Conservation (phyloP, 2,113 vertebrate species). For the Solenodon paradoxus region DNA sequence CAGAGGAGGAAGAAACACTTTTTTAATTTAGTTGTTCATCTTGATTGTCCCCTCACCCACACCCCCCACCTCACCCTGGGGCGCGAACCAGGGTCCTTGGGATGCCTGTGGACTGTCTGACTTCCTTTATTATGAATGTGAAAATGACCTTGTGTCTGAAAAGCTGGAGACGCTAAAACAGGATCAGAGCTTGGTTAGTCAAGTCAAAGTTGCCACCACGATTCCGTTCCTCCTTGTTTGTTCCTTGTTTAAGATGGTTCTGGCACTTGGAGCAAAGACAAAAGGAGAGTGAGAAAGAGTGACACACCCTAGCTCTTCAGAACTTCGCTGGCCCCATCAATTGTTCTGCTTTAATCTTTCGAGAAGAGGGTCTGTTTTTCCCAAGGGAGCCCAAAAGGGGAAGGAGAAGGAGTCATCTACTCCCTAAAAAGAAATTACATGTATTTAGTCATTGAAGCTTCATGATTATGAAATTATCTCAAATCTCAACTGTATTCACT, state of each 20-base stretch:
- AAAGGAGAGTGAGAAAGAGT: background rate
- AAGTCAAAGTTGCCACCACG: background rate
- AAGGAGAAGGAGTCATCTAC: background rate
- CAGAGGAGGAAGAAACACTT: no score
- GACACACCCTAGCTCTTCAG: background rate
- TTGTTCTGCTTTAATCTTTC: background rate
- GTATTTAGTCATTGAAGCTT: background rate
- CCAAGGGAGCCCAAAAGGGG: no score
- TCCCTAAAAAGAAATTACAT: background rate
- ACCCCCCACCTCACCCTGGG: no score
- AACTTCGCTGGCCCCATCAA: background rate
- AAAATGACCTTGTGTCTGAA: slow-evolving; percentile 15
- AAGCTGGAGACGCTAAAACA: slow-evolving; percentile 9
- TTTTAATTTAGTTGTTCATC: no score
- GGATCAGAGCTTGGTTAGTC: background rate
- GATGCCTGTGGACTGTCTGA: no score
- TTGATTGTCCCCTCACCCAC: no score
- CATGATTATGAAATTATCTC: slow-evolving; percentile 1
- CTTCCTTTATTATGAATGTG: slow-evolving; percentile 37
- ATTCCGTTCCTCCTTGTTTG: background rate
- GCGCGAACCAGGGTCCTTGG: no score
- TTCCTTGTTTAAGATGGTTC: background rate
- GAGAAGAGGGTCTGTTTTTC: background rate
- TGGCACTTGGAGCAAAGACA: background rate
- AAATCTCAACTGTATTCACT: background rate